Evolutionary conservation across 2,113 vertebrate species (phyloP).

Genomic region (Serilophus lunatus): DNA sequence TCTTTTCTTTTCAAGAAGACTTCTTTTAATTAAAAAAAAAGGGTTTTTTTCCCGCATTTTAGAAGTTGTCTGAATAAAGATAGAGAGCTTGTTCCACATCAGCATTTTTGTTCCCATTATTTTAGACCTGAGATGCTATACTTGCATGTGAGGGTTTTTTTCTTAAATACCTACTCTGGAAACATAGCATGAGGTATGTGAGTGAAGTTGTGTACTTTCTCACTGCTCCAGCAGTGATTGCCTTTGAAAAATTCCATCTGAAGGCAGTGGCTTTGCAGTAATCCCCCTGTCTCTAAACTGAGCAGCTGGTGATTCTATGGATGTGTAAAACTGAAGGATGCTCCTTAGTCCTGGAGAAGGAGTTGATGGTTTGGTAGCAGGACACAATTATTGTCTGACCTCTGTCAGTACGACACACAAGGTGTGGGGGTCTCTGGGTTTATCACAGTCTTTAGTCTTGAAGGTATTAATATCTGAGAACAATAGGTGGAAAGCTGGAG

Average conservation of each 20-base stretch:
- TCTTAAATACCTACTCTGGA: not conserved
- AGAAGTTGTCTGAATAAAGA: not conserved
- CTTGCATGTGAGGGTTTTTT: not conserved
- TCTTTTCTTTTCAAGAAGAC: not conserved
- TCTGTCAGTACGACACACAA: not conserved
- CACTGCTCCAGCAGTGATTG: not conserved
- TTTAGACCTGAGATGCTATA: not conserved
- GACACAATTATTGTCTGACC: not conserved
- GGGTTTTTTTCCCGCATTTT: not conserved
- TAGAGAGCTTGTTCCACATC: not conserved
- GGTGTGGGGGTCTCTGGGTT: not conserved
- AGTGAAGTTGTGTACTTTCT: not conserved
- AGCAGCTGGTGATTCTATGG: not conserved
- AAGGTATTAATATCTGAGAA: not conserved
- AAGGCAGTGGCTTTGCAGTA: not conserved
- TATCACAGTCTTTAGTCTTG: not conserved
- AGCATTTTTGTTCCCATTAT: not conserved
- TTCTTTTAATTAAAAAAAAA: not conserved
- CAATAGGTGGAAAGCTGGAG: not conserved
- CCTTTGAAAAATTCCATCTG: not conserved
- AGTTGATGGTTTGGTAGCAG: not conserved
- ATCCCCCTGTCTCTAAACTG: not conserved
- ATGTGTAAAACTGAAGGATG: not conserved
- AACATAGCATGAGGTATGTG: not conserved
- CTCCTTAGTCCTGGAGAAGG: not conserved